Base-by-base conservation (phyloP, 2,113 vertebrate species). In the Mormyrus lacerda region DNA sequence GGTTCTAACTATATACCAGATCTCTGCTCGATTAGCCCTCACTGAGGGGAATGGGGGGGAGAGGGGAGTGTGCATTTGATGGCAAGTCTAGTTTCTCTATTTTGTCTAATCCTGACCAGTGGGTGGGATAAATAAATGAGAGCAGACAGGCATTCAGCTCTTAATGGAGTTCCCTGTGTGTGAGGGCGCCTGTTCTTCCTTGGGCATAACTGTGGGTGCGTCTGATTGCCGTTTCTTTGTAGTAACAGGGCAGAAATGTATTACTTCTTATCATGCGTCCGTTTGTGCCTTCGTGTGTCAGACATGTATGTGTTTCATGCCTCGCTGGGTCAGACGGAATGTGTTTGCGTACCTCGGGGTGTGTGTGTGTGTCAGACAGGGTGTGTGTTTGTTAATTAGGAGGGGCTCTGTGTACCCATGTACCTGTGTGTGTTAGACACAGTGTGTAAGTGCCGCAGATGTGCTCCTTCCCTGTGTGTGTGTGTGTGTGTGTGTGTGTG, bases 371-470 rank as follows among this genome's bases (percentile, higher is more conserved):
- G 35, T 79, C 73, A 42, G 73, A 79, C 35, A 17, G 73, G 73
- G 73, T 79, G 73, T 79, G 73, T 79, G 35, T 79, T 79, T 79
- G 73, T 79, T 79, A 42, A 79, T 79, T 42, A 42, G 73, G 73
- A 79, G 73, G 73, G 73, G 35, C 35, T 79, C 17, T 79, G 73
- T 79, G 35, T 79, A 39, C 17, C 73, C 73, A 10, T 79, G 35
- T 79, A 42, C 35, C 73, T 79, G 73, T 79, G 15, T 79, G 73
- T 79, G 73, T 76, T 76, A 19, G 69, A 42, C 35, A 79, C 73
- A 39, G 15, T 42, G 31, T 19, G 15, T 42, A 39, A 31, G 31
- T 76, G 31, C 35, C 13, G 42, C 4, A 39, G 73, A 42, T 79
- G 73, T 79, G 35, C 44, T 24, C 21, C 42, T 47, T 48, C 44